Evolutionary conservation across 2,797 vertebrate species (phyloP), one percentile per base, ranked within the genome.

Genomic region (Enoplosus armatus): DNA sequence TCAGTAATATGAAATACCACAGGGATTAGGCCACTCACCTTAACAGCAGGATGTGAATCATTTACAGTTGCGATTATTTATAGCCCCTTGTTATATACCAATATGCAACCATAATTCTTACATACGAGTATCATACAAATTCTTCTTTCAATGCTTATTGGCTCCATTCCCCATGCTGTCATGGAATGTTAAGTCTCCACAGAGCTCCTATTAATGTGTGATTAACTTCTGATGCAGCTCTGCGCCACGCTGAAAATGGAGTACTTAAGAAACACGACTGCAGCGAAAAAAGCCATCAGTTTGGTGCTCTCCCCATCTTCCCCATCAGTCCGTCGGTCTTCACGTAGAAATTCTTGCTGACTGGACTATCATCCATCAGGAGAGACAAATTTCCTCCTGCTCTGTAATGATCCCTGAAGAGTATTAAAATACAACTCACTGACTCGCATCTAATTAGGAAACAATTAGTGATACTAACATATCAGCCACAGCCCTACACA

Each of bases 381-480:
- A 82, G 85, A 76, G 85, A 87, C 87, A 77, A 74, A 85, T 89
- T 86, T 85, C 70, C 79, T 73, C 87, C 70, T 63, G 50, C 77
- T 84, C 77, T 77, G 86, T 92, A 90, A 94, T 85, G 90, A 94
- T 92, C 90, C 87, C 92, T 70, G 85, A 88, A 91, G 93, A 92
- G 90, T 87, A 90, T 92, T 90, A 89, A 91, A 91, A 81, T 82
- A 87, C 87, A 74, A 92, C 75, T 93, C 91, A 92, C 77, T 92
- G 92, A 93, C 85, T 93, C 78, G 81, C 87, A 92, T 90, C 90
- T 92, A 94, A 94, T 95, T 93, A 91, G 93, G 89, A 93, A 90
- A 93, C 92, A 95, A 94, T 94, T 95, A 94, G 93, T 58, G 83
- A 91, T 91, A 91, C 95, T 93, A 93, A 89, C 90, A 93, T 84